phyloP scores from a whole-genome alignment of 2,113 vertebrate genomes.

The Neopipo cinnamomea region DNA sequence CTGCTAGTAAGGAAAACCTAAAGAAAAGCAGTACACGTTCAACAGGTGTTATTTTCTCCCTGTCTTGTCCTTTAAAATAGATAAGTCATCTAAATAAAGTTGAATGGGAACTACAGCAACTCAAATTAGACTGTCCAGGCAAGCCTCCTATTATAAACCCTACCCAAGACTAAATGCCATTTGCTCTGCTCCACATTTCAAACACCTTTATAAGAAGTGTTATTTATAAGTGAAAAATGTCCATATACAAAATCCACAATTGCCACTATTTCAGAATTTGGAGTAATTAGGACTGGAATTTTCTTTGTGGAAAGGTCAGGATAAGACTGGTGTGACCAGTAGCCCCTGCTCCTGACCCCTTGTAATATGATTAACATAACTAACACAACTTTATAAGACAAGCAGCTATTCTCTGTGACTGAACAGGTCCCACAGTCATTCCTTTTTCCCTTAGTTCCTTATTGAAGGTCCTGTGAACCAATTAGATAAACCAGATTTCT shows the following conservation, averaged over 20 bases:
- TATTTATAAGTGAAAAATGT: not conserved
- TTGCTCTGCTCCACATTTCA: not conserved
- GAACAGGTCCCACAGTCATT: rapidly evolving
- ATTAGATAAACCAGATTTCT: not conserved
- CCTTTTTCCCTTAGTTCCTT: not conserved
- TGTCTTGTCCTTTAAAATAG: not conserved
- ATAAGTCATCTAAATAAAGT: not conserved
- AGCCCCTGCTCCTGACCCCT: not conserved
- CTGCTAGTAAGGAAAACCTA: not conserved
- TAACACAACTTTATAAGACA: not conserved
- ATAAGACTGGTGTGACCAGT: not conserved
- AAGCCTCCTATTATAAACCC: not conserved
- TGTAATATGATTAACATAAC: not conserved
- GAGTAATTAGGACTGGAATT: not conserved
- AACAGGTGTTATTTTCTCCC: not conserved
- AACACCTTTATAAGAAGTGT: not conserved
- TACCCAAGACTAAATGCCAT: not conserved
- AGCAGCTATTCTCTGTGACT: not conserved
- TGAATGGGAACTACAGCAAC: not conserved
- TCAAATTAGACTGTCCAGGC: not conserved
- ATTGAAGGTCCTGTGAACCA: not conserved
- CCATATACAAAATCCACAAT: not conserved
- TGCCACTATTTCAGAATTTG: not conserved
- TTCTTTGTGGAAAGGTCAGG: not conserved
- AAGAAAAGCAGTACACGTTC: not conserved